phyloP scores from a whole-genome alignment of 2,113 vertebrate species.

The Lophius piscatorius region DNA sequence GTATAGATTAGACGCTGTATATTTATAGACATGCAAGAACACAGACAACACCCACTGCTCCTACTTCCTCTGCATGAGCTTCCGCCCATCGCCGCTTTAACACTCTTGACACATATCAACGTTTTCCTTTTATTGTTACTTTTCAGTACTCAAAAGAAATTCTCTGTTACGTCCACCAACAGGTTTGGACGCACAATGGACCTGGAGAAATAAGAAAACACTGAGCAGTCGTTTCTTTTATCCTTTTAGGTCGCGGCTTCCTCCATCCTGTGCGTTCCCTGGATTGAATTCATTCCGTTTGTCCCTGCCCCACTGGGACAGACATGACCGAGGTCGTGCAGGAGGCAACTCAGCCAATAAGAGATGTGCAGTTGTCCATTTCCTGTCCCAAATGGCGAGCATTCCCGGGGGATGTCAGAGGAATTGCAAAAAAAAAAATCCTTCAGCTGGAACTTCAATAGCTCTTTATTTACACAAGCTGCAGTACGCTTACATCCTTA shows the following conservation, averaged over 20 bases:
- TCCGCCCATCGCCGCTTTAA: conserved; percentile 1
- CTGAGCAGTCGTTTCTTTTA: neutral
- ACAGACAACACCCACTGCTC: conserved; percentile 19
- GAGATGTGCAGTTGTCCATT: conserved; percentile 60
- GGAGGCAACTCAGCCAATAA: conserved; percentile 50
- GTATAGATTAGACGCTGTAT: conserved; percentile 20
- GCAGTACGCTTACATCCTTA: neutral
- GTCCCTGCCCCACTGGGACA: conserved; percentile 51
- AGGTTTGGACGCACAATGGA: neutral
- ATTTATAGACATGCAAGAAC: conserved; percentile 12
- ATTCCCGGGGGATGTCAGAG: conserved; percentile 49
- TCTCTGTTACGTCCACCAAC: too few species aligned
- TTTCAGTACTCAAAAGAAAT: neutral
- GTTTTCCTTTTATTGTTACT: neutral
- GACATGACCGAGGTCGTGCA: conserved; percentile 51
- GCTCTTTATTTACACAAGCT: conserved; percentile 31
- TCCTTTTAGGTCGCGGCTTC: neutral
- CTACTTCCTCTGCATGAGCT: conserved; percentile 32
- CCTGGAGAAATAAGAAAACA: neutral
- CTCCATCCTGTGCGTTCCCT: conserved; percentile 3
- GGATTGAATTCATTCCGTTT: conserved; percentile 20
- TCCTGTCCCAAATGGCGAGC: conserved; percentile 53
- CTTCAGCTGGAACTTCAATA: conserved; percentile 18
- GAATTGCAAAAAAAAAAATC: conserved; percentile 31
- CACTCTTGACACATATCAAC: conserved; percentile 3